Conservation (phyloP, 2,113 vertebrate species). For the Malurus cyaneus region DNA sequence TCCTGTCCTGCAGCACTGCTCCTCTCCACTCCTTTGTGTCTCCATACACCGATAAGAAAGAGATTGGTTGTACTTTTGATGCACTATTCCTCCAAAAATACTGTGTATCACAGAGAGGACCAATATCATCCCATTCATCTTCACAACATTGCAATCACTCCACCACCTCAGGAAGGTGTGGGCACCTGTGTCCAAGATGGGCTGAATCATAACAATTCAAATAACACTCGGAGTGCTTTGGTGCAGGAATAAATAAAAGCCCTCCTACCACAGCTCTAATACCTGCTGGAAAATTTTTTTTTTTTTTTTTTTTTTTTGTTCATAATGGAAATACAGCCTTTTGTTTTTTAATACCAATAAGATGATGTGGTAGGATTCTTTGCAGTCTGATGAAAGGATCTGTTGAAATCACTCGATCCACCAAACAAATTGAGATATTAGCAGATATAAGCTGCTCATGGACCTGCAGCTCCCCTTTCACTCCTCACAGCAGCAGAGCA, state of each 20-base stretch:
- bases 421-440: neutral
- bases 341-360: neutral
- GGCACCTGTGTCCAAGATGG: neutral
- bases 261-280: neutral
- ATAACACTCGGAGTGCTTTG: neutral
- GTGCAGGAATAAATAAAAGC: neutral
- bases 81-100: neutral
- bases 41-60: neutral
- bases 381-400: neutral
- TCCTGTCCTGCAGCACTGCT: neutral
- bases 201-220: neutral
- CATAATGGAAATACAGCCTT: neutral
- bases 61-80: neutral
- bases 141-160: neutral
- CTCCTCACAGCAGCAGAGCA: neutral
- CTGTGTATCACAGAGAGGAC: neutral
- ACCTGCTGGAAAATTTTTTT: neutral
- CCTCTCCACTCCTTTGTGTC: neutral
- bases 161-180: neutral
- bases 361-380: neutral
- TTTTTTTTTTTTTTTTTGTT: no score
- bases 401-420: neutral
- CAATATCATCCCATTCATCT: neutral
- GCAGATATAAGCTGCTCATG: neutral
- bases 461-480: neutral